phyloP scores from a whole-genome alignment of 2,888 invertebrate genomes.

The Philopedon plagiatum region DNA sequence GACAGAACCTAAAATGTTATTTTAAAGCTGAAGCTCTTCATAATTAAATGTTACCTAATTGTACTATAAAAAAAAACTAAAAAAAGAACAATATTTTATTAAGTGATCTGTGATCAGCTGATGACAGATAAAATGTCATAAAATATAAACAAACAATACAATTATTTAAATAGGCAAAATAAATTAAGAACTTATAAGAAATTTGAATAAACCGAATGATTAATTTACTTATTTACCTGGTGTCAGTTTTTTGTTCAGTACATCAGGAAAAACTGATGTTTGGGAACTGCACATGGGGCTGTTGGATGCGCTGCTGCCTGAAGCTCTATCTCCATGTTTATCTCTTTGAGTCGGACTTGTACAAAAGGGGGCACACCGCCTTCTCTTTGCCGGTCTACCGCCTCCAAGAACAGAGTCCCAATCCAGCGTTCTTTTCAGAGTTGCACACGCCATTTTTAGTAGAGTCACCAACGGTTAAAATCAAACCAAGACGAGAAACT shows the following conservation, averaged over 20 bases:
- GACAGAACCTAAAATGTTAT: too few species aligned
- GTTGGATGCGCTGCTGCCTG: constrained; percentile 58
- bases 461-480: constrained; percentile 60
- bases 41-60: too few species aligned
- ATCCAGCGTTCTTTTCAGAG: constrained; percentile 94
- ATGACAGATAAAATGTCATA: constrained; percentile 62
- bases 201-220: neutral
- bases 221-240: constrained; percentile 80
- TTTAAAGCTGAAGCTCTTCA: too few species aligned
- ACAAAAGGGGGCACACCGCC: constrained; percentile 88
- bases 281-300: constrained; percentile 70
- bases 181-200: neutral
- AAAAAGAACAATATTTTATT: too few species aligned
- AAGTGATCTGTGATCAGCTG: constrained; percentile 62
- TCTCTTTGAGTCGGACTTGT: constrained; percentile 71
- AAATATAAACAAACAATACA: constrained; percentile 49
- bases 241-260: constrained; percentile 86
- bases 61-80: too few species aligned
- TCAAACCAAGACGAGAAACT: constrained; percentile 49
- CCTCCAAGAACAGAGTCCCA: constrained; percentile 90
- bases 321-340: constrained; percentile 55
- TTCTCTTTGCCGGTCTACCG: constrained; percentile 88
- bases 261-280: constrained; percentile 86
- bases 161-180: constrained; percentile 39
- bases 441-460: constrained; percentile 96